A percentile compares a stretch with the other conserved stretches of the same genome.
Evolutionary conservation across 2,113 vertebrate species (phyloP).

Genomic region (Oreochromis spilurus): DNA sequence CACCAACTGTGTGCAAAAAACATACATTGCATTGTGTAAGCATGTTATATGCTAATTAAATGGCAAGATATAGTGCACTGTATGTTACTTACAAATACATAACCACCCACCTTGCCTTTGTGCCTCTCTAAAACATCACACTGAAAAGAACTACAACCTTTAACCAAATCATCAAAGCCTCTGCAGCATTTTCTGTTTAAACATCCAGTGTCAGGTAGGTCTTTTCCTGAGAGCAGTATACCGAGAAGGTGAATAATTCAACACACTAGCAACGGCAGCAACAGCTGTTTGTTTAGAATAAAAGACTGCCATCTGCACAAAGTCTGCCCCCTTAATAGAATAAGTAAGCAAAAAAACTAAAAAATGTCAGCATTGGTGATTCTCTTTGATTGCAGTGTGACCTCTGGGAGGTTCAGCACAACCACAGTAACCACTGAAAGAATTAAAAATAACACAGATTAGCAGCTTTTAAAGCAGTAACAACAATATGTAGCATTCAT

Average conservation of each 20-base stretch:
- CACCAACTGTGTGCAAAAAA: background rate
- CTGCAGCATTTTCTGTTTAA: background rate
- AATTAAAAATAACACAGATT: background rate
- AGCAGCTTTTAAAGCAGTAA: background rate
- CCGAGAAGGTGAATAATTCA: background rate
- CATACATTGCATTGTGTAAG: background rate
- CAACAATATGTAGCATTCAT: background rate
- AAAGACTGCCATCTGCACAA: background rate
- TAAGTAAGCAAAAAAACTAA: background rate
- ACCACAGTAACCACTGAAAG: background rate
- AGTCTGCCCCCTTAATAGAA: background rate
- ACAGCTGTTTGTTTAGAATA: background rate
- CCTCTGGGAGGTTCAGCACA: background rate
- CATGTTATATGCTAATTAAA: background rate
- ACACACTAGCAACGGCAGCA: background rate
- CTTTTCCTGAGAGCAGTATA: background rate
- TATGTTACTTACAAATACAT: constrained; percentile 1
- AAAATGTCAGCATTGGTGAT: background rate
- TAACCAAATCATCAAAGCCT: background rate
- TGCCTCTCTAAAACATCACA: background rate
- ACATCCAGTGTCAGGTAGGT: background rate
- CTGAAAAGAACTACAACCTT: background rate
- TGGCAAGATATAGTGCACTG: background rate
- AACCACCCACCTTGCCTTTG: background rate
- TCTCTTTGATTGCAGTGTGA: background rate